Evolutionary conservation across 1,140 invertebrate species (phyloP).

Genomic region (Zaprionus camerounensis): DNA sequence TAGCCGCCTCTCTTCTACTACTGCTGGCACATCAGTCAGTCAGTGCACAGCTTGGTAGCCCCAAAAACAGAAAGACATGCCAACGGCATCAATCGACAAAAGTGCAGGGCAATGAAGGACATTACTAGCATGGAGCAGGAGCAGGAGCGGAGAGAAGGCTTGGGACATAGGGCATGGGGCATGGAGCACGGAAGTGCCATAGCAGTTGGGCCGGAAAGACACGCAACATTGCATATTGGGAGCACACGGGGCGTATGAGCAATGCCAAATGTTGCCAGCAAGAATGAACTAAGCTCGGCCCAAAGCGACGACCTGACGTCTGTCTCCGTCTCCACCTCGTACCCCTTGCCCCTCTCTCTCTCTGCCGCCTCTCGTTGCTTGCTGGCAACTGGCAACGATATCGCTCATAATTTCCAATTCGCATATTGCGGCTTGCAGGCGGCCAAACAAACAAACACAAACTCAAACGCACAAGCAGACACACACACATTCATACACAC

Average conservation of each 20-base stretch:
- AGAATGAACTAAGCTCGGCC: not conserved
- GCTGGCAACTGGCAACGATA: conserved; percentile 56
- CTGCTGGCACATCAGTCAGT: conserved; percentile 56
- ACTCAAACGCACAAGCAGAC: conserved; percentile 31
- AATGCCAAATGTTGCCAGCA: conserved; percentile 66
- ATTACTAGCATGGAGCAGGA: conserved; percentile 18
- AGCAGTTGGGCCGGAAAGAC: conserved; percentile 61
- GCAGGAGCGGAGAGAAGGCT: not conserved
- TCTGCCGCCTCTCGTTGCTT: conserved; percentile 9
- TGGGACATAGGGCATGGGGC: too few species aligned
- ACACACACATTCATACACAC: conserved; percentile 35
- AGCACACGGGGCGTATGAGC: conserved; percentile 72
- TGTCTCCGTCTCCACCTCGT: not conserved
- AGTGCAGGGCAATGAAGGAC: conserved; percentile 50
- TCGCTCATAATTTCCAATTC: conserved; percentile 75
- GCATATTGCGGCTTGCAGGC: conserved; percentile 62
- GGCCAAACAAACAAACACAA: conserved; percentile 49
- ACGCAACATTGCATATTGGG: conserved; percentile 80
- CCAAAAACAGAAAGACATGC: conserved; percentile 63
- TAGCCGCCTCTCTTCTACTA: conserved; percentile 24
- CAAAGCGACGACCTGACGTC: conserved; percentile 8
- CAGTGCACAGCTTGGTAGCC: conserved; percentile 24
- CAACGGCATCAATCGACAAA: conserved; percentile 75
- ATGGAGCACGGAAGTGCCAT: conserved; percentile 40
- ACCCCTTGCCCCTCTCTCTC: not conserved